Conservation (phyloP, 1,140 invertebrate species). For the Protaetia brevitarsis region DNA sequence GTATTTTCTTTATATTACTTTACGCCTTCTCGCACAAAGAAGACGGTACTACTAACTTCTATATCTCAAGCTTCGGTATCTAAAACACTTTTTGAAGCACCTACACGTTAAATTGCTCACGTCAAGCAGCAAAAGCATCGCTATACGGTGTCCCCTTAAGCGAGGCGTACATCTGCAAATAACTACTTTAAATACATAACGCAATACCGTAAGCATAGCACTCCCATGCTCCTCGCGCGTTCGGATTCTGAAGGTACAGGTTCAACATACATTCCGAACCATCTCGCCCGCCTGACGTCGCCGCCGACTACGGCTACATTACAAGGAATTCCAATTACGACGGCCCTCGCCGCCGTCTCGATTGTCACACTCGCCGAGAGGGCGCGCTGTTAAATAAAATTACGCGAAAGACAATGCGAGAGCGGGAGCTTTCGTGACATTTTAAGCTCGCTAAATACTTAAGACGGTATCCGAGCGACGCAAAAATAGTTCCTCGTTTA, state of each 20-base stretch:
- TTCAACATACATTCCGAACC: neutral
- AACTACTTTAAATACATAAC: too few relatives aligned
- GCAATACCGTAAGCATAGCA: too few relatives aligned
- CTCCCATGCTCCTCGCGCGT: too few relatives aligned
- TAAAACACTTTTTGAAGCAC: too few relatives aligned
- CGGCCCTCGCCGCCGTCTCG: neutral
- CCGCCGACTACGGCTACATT: neutral
- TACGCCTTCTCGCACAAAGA: too few relatives aligned
- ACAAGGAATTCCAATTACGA: conserved; percentile 16
- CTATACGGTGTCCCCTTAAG: too few relatives aligned
- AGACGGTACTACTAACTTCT: too few relatives aligned
- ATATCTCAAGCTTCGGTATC: too few relatives aligned
- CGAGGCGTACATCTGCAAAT: too few relatives aligned
- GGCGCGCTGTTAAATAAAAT: conserved; percentile 6
- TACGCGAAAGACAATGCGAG: conserved; percentile 5
- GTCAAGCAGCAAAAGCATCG: too few relatives aligned
- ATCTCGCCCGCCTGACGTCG: neutral
- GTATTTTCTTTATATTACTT: too few relatives aligned
- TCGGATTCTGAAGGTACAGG: neutral
- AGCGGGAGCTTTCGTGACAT: conserved; percentile 2
- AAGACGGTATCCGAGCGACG: neutral
- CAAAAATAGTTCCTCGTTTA: conserved; percentile 6
- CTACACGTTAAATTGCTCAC: too few relatives aligned
- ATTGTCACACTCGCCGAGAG: conserved; percentile 12
- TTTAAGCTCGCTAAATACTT: conserved; percentile 11